Percentiles rank a stretch among this genome's conserved stretches.
Evolutionary conservation across 2,888 invertebrate species (phyloP).

Genomic region (Aporophyla nigra): DNA sequence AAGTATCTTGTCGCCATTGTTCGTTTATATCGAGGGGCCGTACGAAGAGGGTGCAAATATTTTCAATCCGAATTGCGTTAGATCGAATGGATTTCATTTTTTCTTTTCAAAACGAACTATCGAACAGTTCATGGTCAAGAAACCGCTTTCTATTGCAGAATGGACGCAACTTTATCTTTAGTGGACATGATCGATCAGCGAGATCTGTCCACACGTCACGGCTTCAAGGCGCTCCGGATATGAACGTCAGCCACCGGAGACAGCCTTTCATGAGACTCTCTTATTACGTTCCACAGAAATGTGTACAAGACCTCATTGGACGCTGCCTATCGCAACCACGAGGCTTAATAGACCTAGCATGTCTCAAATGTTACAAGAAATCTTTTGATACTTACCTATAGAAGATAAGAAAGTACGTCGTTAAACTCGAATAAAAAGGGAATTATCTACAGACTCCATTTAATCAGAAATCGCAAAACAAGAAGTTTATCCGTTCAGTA

Average conservation of each 20-base stretch:
- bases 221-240: conserved; percentile 19
- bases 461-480: conserved; percentile 71
- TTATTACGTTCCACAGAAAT: conserved; percentile 5
- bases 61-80: neutral
- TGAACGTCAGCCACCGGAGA: conserved; percentile 39
- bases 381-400: neutral
- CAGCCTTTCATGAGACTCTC: conserved; percentile 28
- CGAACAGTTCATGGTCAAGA: neutral
- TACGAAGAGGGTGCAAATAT: neutral
- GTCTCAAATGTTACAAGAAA: conserved; percentile 1
- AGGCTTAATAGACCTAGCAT: neutral
- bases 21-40: neutral
- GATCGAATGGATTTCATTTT: neutral
- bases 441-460: conserved; percentile 45
- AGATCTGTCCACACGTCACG: conserved; percentile 18
- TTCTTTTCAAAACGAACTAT: conserved; percentile 5
- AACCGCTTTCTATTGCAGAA: neutral
- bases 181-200: conserved; percentile 34
- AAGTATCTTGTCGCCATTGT: conserved; percentile 19
- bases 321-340: neutral
- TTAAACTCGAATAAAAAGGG: conserved; percentile 45
- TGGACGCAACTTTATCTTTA: conserved; percentile 13
- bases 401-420: conserved; percentile 15
- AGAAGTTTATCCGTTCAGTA: conserved; percentile 72
- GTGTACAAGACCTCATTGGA: neutral